Percentiles rank a stretch among this genome's conserved stretches.
Conservation (phyloP, 2,113 vertebrate genomes). For the Rattus rattus region DNA sequence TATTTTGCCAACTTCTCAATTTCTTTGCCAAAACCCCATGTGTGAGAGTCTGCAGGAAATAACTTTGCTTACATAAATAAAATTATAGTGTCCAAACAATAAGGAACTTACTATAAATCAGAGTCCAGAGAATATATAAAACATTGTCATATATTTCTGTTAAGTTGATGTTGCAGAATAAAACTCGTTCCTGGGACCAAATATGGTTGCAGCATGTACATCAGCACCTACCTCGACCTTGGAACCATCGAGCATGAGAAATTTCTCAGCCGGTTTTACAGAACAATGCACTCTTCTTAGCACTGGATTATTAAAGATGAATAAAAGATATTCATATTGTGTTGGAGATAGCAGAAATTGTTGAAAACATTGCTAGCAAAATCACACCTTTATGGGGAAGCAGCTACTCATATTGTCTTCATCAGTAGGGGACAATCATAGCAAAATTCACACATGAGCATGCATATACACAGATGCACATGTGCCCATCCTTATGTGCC, state of each 20-base stretch:
- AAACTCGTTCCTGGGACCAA: not conserved
- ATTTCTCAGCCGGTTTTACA: not conserved
- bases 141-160: not conserved
- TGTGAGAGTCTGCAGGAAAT: constrained; percentile 25
- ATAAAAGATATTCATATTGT: not conserved
- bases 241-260: not conserved
- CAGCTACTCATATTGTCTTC: not conserved
- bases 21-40: constrained; percentile 18
- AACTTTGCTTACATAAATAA: not conserved
- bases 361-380: not conserved
- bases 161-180: not conserved
- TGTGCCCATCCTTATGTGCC: not conserved
- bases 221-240: not conserved
- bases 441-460: not conserved
- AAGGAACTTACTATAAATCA: not conserved
- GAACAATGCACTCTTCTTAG: not conserved
- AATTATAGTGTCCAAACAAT: constrained; percentile 25
- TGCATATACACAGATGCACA: not conserved
- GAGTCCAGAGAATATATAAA: not conserved
- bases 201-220: not conserved
- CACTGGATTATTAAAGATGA: not conserved
- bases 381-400: not conserved
- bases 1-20: constrained; percentile 1
- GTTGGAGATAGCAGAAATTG: not conserved
- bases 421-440: not conserved